Conservation (phyloP, 2,113 vertebrate genomes). For the Todiramphus saurophagus region DNA sequence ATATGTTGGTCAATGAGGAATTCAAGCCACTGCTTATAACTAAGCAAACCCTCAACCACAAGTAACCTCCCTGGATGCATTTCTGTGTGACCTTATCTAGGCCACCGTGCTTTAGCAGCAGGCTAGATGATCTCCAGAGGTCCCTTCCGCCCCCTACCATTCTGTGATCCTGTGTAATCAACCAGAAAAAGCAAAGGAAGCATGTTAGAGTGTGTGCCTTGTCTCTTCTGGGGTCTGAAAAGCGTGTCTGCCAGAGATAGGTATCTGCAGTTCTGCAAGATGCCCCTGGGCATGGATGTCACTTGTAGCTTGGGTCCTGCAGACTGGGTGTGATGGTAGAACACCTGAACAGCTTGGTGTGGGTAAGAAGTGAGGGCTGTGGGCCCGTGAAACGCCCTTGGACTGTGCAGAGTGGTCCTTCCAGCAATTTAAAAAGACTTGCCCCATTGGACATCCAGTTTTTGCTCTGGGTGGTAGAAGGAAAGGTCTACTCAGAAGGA, state of each 20-base stretch:
- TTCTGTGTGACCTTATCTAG: too few species aligned
- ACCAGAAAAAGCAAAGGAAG: background rate
- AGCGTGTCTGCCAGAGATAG: background rate
- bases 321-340: background rate
- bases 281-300: background rate
- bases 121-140: too few species aligned
- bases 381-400: background rate
- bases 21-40: background rate
- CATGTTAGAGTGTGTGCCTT: background rate
- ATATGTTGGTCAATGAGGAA: background rate
- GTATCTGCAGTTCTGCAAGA: background rate
- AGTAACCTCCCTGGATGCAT: background rate
- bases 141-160: too few species aligned
- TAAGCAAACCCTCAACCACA: background rate
- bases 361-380: background rate
- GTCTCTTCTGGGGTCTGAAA: background rate
- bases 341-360: accelerated
- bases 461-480: background rate
- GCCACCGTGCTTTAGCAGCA: too few species aligned
- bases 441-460: background rate
- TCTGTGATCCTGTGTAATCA: background rate
- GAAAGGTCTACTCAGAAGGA: background rate
- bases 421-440: background rate
- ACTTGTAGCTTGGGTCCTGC: accelerated
- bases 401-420: background rate